These are phyloP conservation scores for Tiliacea citrago DNA, from an alignment of 2,888 invertebrate genomes.

Conservation along the genomic window DNA sequence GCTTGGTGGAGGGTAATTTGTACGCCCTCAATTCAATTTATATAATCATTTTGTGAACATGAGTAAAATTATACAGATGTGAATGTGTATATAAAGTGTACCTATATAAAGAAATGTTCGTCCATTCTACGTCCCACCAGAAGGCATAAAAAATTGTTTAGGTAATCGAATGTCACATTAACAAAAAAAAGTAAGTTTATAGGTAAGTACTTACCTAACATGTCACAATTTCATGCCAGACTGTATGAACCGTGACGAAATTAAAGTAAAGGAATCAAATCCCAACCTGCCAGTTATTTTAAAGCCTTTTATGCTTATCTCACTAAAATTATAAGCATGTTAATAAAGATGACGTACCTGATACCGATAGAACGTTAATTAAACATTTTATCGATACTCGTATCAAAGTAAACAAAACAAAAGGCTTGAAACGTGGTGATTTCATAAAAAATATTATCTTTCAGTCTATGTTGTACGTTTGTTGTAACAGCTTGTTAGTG, in stretches of 20 bases:
- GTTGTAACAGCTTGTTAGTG: slow-evolving; percentile 42
- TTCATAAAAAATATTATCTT: slow-evolving; percentile 51
- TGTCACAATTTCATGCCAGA: too few species aligned
- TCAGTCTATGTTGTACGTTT: slow-evolving; percentile 36
- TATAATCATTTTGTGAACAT: too few species aligned
- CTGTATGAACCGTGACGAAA: neutral
- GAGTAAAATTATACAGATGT: too few species aligned
- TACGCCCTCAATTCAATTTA: too few species aligned
- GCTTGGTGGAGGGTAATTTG: too few species aligned
- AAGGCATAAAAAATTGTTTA: too few species aligned
- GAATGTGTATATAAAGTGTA: too few species aligned
- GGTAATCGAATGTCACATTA: too few species aligned
- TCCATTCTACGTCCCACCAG: too few species aligned
- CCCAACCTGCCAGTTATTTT: neutral
- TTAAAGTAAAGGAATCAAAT: neutral
- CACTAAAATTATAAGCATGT: slow-evolving; percentile 4
- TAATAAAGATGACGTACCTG: slow-evolving; percentile 31
- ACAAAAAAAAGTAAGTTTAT: too few species aligned
- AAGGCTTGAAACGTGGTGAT: slow-evolving; percentile 32
- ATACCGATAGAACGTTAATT: slow-evolving; percentile 34
- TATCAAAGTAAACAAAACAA: slow-evolving; percentile 50
- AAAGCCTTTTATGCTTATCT: neutral
- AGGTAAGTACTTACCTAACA: too few species aligned
- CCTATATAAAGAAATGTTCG: too few species aligned
- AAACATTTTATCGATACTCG: slow-evolving; percentile 26